phyloP scores from a whole-genome alignment of 1,140 invertebrate genomes.

The Oryctes rhinoceros region DNA sequence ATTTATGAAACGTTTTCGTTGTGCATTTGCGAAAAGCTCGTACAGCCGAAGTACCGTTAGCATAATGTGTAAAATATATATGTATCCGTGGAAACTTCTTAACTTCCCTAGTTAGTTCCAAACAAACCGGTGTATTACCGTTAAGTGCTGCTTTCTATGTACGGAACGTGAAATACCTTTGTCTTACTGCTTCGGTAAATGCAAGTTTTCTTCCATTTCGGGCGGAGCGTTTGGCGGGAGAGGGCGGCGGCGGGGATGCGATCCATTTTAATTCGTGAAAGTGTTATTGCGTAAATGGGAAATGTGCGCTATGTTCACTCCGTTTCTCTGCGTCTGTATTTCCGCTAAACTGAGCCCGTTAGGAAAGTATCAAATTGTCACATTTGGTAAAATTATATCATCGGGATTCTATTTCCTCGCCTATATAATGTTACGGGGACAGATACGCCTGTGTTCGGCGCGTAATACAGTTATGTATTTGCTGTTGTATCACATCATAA shows the following conservation, averaged over 20 bases:
- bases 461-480: neutral
- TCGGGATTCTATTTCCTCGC: conserved; percentile 1
- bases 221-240: neutral
- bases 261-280: conserved; percentile 19
- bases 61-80: conserved; percentile 1
- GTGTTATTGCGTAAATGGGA: neutral
- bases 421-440: neutral
- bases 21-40: conserved; percentile 7
- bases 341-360: neutral
- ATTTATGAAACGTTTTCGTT: conserved; percentile 19
- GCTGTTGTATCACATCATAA: neutral
- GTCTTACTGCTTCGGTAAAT: conserved; percentile 14
- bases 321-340: neutral
- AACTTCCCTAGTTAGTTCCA: conserved; percentile 3
- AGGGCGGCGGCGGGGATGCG: neutral
- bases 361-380: conserved; percentile 14
- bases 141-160: neutral
- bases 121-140: neutral
- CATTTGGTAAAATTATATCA: conserved; percentile 11
- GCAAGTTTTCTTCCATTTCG: neutral
- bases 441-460: neutral
- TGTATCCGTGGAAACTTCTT: neutral
- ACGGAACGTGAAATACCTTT: conserved; percentile 4
- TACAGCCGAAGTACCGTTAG: neutral
- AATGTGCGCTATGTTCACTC: conserved; percentile 1